A percentile compares a stretch with the other conserved stretches of the same genome.
phyloP scores from a whole-genome alignment of 2,888 invertebrate genomes.

The Plagodis dolabraria region DNA sequence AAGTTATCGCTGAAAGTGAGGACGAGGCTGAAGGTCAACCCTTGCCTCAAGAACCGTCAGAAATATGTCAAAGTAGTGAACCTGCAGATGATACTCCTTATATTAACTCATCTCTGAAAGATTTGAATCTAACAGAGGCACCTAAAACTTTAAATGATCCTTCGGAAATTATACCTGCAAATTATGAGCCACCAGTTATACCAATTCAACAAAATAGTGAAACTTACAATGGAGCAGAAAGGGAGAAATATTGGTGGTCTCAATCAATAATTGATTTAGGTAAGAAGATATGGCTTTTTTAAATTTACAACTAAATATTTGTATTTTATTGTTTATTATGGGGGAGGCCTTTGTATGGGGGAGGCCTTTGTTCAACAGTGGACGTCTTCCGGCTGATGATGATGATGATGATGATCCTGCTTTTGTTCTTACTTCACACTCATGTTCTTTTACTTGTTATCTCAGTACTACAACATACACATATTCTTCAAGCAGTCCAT shows the following conservation, averaged over 20 bases:
- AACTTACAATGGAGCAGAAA: constrained; percentile 91
- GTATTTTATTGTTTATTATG: too few species aligned
- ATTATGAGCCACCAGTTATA: constrained; percentile 68
- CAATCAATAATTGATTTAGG: constrained; percentile 92
- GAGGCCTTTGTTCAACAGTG: too few species aligned
- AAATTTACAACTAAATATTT: not conserved
- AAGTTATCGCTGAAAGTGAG: constrained; percentile 68
- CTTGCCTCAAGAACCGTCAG: not conserved
- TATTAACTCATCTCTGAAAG: constrained; percentile 1
- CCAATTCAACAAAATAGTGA: constrained; percentile 77
- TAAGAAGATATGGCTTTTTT: too few species aligned
- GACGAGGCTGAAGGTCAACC: constrained; percentile 33
- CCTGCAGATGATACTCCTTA: not conserved
- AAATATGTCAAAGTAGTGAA: not conserved
- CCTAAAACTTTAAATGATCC: constrained; percentile 26
- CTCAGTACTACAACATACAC: too few species aligned
- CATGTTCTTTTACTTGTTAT: too few species aligned
- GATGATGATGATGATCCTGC: too few species aligned
- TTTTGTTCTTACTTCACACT: too few species aligned
- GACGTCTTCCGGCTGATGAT: too few species aligned
- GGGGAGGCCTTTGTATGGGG: too few species aligned
- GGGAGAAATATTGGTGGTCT: constrained; percentile 93
- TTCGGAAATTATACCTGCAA: constrained; percentile 45
- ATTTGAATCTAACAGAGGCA: constrained; percentile 1
- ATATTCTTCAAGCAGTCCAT: too few species aligned